A percentile compares a stretch with the other conserved stretches of the same genome.
Conservation (phyloP, 2,888 invertebrate species). For the Trissonchulus latispiculum region DNA sequence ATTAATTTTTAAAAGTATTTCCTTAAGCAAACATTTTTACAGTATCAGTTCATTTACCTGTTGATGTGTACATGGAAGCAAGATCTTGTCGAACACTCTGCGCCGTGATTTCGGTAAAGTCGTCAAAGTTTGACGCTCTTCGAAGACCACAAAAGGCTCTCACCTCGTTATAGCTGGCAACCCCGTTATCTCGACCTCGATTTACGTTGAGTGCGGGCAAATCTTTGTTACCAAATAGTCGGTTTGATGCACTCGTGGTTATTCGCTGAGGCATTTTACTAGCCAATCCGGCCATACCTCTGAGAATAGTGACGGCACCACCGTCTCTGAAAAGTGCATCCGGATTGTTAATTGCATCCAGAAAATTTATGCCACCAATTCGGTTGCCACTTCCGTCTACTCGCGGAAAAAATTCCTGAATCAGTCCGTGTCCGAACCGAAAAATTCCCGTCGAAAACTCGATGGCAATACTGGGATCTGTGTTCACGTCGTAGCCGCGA, state of each 20-base stretch:
- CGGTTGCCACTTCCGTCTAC: constrained; percentile 65
- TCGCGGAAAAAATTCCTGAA: constrained; percentile 63
- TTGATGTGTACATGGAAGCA: too few relatives aligned
- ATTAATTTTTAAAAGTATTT: too few relatives aligned
- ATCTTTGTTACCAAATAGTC: constrained; percentile 61
- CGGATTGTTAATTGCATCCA: constrained; percentile 91
- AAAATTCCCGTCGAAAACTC: constrained; percentile 94
- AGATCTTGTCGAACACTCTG: too few relatives aligned
- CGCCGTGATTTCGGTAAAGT: too few relatives aligned
- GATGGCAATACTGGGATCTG: constrained; percentile 79
- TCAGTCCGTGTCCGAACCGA: constrained; percentile 84
- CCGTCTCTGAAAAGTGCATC: constrained; percentile 94
- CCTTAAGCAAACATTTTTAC: too few relatives aligned
- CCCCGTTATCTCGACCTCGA: constrained; percentile 67
- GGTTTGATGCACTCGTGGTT: constrained; percentile 85
- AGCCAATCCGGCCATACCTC: constrained; percentile 76
- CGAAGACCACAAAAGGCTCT: constrained; percentile 73
- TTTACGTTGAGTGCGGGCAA: constrained; percentile 76
- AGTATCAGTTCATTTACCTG: too few relatives aligned
- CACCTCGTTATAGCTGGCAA: constrained; percentile 73
- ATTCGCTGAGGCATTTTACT: constrained; percentile 67
- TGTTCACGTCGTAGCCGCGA: constrained; percentile 64
- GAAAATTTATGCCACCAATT: constrained; percentile 77
- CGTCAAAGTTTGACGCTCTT: constrained; percentile 66
- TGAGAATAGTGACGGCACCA: constrained; percentile 82